Base-by-base conservation (phyloP, 2,113 vertebrate species). In the Dromas ardeola region DNA sequence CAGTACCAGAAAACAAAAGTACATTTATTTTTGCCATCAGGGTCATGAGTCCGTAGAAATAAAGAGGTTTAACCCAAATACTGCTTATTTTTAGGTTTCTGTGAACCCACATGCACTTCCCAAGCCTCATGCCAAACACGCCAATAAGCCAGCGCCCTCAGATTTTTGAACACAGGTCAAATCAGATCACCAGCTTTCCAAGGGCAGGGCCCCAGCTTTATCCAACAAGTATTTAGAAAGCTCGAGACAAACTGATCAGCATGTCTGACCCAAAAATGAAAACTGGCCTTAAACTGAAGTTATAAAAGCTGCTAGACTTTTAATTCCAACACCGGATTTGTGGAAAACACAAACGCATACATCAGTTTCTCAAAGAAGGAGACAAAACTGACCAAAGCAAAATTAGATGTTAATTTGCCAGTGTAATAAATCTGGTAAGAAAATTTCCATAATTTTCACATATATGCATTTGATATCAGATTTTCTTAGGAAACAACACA, bases 11-110 rank as follows among this genome's bases (percentile, higher is more conserved):
- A 93, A 86, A 76, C 34, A 52, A 79, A 55, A 0, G 8, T 22
- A 49, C 19, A 32, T 42, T 78, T 81, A 65, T 73, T 90, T 96
- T 77, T 87, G 77, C 65, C 26, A 76, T 76, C 13, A 76, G 40
- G 55, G 65, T 86, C 92, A 92, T 0, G 1, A 81, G 36, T 29
- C 34, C 56, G 65, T 27, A 76, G 23, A 86, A 93, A 92, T 62
- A 90, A 95, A 93, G 81, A 93, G 78, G 81, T 95, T 97, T 97
- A 95, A 94, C 62, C 58, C 83, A 85, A 95, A 89, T 94, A 69
- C 77, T 70, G 66, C 71, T 94, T 95, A 95, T 96, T 95, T 96
- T 96, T 95, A 97, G 93, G 53, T 82, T 94, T 95, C 91, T 82
- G 62, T 95, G 89, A 97, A 97, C 94, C 42, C 78, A 59, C 13